Percentiles rank a stretch among this genome's conserved stretches.
These are phyloP conservation scores for Galaxias olidus DNA, from an alignment of 2,797 vertebrate species.

Conservation along the genomic window DNA sequence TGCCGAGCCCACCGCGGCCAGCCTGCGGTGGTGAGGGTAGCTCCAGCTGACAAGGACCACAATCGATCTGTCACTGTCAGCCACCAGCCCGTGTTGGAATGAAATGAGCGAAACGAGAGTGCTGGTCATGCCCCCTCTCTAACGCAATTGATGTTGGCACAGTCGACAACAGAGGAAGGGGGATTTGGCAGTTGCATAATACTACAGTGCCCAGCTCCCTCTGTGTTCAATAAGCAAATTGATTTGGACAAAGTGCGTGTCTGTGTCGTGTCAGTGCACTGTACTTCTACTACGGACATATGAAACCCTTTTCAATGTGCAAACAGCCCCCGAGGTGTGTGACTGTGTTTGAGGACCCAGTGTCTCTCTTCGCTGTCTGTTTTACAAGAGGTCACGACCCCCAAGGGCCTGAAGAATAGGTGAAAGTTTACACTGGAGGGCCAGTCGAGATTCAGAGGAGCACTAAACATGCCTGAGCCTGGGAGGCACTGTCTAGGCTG, in stretches of 20 bases:
- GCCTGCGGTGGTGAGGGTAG: constrained; percentile 28
- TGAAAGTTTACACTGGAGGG: constrained; percentile 59
- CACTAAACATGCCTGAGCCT: constrained; percentile 54
- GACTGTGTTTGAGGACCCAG: constrained; percentile 8
- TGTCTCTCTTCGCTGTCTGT: constrained; percentile 4
- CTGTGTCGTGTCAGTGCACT: no score
- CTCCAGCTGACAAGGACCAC: constrained; percentile 16
- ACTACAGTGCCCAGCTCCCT: no score
- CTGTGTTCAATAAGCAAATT: no score
- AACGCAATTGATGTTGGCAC: no score
- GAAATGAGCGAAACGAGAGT: constrained; percentile 11
- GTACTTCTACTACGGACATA: no score
- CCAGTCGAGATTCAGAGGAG: constrained; percentile 43
- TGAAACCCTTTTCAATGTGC: no score
- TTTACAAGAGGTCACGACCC: constrained; percentile 56
- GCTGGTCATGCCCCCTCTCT: no score
- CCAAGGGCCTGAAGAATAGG: constrained; percentile 34
- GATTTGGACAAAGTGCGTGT: no score
- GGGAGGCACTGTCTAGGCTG: constrained; percentile 28
- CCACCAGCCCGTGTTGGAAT: constrained; percentile 12
- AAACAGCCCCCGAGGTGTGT: background rate
- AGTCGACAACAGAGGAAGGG: no score
- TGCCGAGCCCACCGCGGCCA: constrained; percentile 36
- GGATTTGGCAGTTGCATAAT: no score
- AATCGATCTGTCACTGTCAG: constrained; percentile 6